These are phyloP conservation scores for Amazona ochrocephala DNA, from an alignment of 2,797 vertebrate species.

Conservation along the genomic window DNA sequence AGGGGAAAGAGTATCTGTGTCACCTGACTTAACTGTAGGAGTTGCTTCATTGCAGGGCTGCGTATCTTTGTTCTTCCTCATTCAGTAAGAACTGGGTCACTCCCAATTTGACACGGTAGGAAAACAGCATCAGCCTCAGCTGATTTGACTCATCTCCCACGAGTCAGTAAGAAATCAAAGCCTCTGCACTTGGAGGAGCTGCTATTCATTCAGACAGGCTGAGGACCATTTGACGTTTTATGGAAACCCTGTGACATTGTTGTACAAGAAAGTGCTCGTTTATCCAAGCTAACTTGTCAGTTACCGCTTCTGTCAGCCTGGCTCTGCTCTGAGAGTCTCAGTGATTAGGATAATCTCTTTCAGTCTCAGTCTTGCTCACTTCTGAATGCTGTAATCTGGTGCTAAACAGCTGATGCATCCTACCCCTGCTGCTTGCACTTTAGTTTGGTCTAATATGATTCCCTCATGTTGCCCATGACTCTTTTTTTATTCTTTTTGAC, in stretches of 20 bases:
- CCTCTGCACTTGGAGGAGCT: neutral
- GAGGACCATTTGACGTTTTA: neutral
- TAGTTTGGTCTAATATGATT: neutral
- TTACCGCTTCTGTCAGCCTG: neutral
- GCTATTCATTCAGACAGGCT: neutral
- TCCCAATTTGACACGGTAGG: neutral
- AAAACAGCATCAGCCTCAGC: constrained; percentile 17
- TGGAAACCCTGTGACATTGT: neutral
- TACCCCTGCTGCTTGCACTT: neutral
- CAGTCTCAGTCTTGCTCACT: neutral
- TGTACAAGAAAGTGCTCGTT: neutral
- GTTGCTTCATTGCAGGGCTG: neutral
- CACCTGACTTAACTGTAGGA: neutral
- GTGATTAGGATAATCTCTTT: neutral
- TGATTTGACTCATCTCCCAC: constrained; percentile 13
- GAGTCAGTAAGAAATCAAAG: neutral
- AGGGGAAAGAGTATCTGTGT: neutral
- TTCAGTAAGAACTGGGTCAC: neutral
- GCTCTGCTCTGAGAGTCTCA: neutral
- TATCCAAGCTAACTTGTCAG: neutral
- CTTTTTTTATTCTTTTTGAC: neutral
- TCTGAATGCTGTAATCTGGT: neutral
- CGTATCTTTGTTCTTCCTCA: neutral
- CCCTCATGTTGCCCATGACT: neutral
- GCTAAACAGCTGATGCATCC: neutral